These are phyloP conservation scores for Leptatherina wallacei DNA, from an alignment of 2,797 vertebrate species.

Conservation along the genomic window DNA sequence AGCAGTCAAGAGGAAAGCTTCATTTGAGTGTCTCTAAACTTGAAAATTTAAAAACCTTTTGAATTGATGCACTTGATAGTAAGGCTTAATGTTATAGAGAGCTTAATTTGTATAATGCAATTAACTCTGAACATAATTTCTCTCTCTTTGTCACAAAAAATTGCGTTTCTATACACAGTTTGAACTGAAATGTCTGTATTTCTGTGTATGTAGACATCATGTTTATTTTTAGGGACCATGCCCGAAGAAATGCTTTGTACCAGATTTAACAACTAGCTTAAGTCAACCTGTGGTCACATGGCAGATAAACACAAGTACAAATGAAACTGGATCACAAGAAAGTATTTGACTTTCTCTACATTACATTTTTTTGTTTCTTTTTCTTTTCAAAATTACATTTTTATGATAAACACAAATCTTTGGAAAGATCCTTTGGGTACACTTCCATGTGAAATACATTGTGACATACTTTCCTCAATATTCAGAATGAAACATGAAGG, in stretches of 20 bases:
- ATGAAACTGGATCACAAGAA: neutral
- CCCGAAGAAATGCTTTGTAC: neutral
- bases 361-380: neutral
- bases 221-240: neutral
- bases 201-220: constrained; percentile 5
- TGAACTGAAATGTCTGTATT: neutral
- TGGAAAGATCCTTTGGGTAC: neutral
- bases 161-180: neutral
- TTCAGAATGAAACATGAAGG: neutral
- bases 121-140: neutral
- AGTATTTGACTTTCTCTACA: neutral
- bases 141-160: neutral
- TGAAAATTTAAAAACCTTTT: neutral
- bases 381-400: too few relatives aligned
- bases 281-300: neutral
- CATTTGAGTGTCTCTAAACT: neutral
- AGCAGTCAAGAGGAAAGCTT: constrained; percentile 7
- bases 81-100: neutral
- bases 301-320: neutral
- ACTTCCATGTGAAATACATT: neutral
- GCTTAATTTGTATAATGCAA: neutral
- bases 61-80: neutral
- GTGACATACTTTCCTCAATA: neutral
- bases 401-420: neutral
- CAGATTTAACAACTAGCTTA: neutral